Evolutionary conservation across 2,797 vertebrate genomes (phyloP), one percentile per base, ranked within the genome.

Genomic region (Mycteria americana): DNA sequence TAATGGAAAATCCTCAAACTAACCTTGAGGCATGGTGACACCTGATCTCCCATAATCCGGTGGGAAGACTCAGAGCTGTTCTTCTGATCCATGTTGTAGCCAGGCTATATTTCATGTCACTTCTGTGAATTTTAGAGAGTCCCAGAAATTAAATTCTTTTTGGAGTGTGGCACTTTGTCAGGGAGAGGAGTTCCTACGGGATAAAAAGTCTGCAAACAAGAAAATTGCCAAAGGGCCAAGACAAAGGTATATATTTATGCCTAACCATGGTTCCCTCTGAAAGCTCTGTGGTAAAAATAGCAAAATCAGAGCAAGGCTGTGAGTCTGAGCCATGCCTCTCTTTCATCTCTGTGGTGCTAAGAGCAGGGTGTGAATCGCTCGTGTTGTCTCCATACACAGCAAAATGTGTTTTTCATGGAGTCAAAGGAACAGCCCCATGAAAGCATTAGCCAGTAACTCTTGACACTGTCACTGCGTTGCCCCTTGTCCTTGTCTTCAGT

Each of bases 261-360:
- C 74, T 80, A 80, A 91, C 74, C 33, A 74, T 63, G 25, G 60
- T 57, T 94, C 9, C 46, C 35, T 81, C 51, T 91, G 68, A 91
- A 94, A 88, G 33, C 35, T 77, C 39, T 21, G 39, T 76, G 30
- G 11, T 92, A 92, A 96, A 96, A 96, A 96, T 89, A 89, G 63
- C 54, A 76, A 76, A 85, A 94, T 91, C 70, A 1, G 7, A 89
- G 86, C n/a, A 79, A 51, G 77, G 43, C 88, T 57, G 33, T 0
- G 2, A 70, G 51, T 48, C 53, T 89, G 69, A 88, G 53, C 72
- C 2, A 0, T 83, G 64, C 48, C 53, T 91, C 2, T 2, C 74
- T 93, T 92, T 95, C 84, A 89, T 89, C 63, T 85, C 77, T 63
- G 54, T 3, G 4, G 39, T 57, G 45, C 57, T 56, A 74, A 81